Base-by-base conservation (phyloP, 2,888 invertebrate species). In the Steinernema scapterisci region DNA sequence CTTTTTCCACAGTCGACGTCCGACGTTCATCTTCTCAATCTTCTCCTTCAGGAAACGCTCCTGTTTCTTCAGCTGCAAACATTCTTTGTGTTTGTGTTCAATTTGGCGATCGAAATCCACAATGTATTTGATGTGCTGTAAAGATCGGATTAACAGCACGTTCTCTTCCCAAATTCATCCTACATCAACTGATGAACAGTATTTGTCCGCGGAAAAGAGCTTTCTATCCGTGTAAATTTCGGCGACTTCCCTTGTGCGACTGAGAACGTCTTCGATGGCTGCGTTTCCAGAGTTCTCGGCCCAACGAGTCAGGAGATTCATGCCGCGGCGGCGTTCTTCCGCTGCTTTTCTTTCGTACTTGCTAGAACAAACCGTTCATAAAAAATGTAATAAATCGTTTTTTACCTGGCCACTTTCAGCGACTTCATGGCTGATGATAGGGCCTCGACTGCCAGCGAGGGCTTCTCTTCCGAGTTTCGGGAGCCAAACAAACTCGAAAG, bases 231-330 rank as follows among this genome's bases (percentile, higher is more conserved):
- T 54, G 56, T 75, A 78, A 11, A 79, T 19, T 25, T 75, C 44
- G 44, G 79, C 46, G n/a, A 81, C 75, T 44, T 80, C 71, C 19
- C 46, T 73, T 6, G 80, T 76, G 25, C 73, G 56, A 38, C 74
- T 73, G 76, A 81, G 76, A 9, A 81, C 80, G 70, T 80, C 80
- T 51, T 81, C 76, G 51, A 80, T 80, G 46, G 80, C 80, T 2
- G 76, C 48, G 71, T 81, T 80, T 11, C 80, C 56, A 9, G 79
- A 77, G 23, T 52, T 46, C 19, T 70, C 56, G 9, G 80, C 80
- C 80, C 80, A 80, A 21, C 48, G 46, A 3, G 76, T 78, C 21
- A 80, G 54, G 25, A 75, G 63, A 21, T 79, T 76, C 19, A 63
- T 75, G 3, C 81, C 80, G 11, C 74, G n/a, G n/a, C 75, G 75